Conservation (phyloP, 2,888 invertebrate genomes). For the Neoascia interrupta region DNA sequence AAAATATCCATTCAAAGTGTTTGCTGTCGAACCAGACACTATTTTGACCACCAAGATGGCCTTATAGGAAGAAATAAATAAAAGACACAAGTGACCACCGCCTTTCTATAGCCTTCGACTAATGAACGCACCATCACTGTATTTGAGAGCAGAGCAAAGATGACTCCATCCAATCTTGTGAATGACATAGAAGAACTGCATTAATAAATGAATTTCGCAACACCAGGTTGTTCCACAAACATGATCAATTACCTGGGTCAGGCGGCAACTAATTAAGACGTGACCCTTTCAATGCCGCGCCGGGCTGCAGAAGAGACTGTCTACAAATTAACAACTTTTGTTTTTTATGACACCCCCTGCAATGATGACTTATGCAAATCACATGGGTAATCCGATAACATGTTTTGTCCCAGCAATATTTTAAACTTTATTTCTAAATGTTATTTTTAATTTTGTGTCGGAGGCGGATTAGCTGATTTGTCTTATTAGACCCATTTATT, state of each 20-base stretch:
- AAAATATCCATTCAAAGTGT: too few relatives aligned
- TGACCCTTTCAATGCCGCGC: constrained; percentile 30
- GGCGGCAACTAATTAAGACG: constrained; percentile 23
- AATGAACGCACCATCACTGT: too few relatives aligned
- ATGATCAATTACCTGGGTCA: constrained; percentile 36
- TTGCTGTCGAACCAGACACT: too few relatives aligned
- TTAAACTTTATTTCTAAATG: too few relatives aligned
- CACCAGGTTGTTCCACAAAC: background rate
- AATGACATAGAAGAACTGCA: constrained; percentile 6
- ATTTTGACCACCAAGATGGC: too few relatives aligned
- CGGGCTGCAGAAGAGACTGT: constrained; percentile 18
- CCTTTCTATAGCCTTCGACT: constrained; percentile 24
- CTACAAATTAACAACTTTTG: constrained; percentile 29
- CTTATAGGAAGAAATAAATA: constrained; percentile 5
- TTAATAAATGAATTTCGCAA: constrained; percentile 34
- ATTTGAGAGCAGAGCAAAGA: too few relatives aligned
- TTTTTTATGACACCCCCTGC: constrained; percentile 40
- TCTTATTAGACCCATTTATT: background rate
- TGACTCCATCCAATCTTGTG: background rate
- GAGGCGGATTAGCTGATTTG: constrained; percentile 17
- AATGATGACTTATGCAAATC: constrained; percentile 32
- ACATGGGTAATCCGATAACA: constrained; percentile 10
- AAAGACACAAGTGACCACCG: constrained; percentile 1
- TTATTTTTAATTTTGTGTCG: background rate
- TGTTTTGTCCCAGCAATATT: constrained; percentile 11